Percentiles rank a stretch among this genome's conserved stretches.
These are phyloP conservation scores for Barypeithes pellucidus DNA, from an alignment of 2,888 invertebrate genomes.

Conservation along the genomic window DNA sequence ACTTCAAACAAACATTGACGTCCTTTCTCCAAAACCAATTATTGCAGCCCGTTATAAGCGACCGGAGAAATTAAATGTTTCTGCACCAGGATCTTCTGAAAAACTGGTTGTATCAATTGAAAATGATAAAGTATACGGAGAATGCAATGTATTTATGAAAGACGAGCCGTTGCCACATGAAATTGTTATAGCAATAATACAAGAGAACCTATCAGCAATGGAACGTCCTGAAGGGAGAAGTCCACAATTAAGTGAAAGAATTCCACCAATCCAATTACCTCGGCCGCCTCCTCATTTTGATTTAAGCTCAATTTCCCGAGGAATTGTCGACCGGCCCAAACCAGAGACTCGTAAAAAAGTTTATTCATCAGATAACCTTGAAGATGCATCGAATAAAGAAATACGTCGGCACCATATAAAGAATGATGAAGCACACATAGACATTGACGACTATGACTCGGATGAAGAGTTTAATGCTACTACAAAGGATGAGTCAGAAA, in stretches of 20 bases:
- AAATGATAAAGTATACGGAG: conserved; percentile 7
- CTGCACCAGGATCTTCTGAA: neutral
- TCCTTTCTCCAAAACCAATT: neutral
- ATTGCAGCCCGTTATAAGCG: neutral
- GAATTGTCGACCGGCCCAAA: neutral
- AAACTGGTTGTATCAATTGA: neutral
- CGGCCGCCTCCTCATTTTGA: neutral
- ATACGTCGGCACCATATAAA: neutral
- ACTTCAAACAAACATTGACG: neutral
- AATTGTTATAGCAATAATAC: neutral
- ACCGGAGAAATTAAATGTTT: conserved; percentile 1
- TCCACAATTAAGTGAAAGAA: neutral
- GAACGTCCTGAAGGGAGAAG: neutral
- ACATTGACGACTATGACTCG: neutral
- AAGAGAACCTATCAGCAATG: neutral
- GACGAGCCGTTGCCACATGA: neutral
- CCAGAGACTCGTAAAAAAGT: neutral
- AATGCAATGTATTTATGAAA: neutral
- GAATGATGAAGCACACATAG: neutral
- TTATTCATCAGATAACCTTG: neutral
- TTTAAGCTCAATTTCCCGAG: neutral
- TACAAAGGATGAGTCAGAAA: neutral
- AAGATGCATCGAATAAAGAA: neutral
- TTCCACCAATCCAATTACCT: neutral
- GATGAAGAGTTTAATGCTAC: neutral